These are phyloP conservation scores for Verasper variegatus DNA, from an alignment of 2,113 vertebrate genomes.

Conservation along the genomic window DNA sequence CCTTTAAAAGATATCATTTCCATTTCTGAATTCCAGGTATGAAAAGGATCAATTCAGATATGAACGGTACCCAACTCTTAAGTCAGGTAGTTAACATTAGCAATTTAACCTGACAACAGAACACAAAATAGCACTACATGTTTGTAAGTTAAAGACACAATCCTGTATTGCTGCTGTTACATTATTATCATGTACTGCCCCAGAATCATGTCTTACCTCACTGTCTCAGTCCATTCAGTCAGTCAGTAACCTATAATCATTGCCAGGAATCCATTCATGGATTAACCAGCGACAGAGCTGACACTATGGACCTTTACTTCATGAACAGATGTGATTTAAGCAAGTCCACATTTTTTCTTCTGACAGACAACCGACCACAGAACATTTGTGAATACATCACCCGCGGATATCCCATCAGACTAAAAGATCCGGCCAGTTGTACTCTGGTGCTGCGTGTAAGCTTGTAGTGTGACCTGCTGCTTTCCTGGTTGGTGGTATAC, in stretches of 20 bases:
- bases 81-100: too few relatives aligned
- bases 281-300: not conserved
- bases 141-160: too few relatives aligned
- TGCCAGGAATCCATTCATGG: not conserved
- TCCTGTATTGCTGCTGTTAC: not conserved
- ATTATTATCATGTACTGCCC: not conserved
- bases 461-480: slow-evolving; percentile 4
- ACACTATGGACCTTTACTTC: not conserved
- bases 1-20: too few relatives aligned
- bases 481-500: too few relatives aligned
- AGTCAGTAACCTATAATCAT: not conserved
- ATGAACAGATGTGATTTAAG: not conserved
- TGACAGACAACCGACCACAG: too few relatives aligned
- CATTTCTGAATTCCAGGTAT: too few relatives aligned
- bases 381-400: not conserved
- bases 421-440: not conserved
- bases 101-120: too few relatives aligned
- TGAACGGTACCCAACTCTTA: too few relatives aligned
- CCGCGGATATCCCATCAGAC: not conserved
- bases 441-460: not conserved
- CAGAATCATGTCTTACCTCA: not conserved
- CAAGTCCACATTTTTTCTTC: not conserved
- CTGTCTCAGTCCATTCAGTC: not conserved
- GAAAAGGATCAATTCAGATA: too few relatives aligned
- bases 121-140: too few relatives aligned